Base-by-base conservation (phyloP, 2,888 invertebrate genomes). In the Perdita meconis region DNA sequence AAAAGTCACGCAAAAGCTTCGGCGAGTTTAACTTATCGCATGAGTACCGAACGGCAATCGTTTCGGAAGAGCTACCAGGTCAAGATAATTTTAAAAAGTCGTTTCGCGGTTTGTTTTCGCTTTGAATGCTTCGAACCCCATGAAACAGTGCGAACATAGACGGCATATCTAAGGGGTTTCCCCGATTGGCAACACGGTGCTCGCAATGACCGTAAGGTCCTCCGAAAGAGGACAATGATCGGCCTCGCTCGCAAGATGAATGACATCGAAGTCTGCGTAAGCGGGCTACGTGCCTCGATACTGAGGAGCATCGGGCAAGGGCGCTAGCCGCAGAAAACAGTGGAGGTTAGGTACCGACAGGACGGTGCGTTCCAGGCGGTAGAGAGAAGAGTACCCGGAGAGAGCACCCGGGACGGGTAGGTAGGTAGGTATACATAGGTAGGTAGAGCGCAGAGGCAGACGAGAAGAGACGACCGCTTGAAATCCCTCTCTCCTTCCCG, bases 391-490 rank as follows among this genome's bases (percentile, higher is more conserved):
- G 80, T 81, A 77, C 71, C 81, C 81, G 72, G 78, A 78, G 82
- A 81, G 82, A 78, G 80, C 73, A 80, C 73, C 81, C 81, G 70
- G 80, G 77, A 77, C 81, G 77, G 69, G 61, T 66, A 63, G 81
- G 74, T 77, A 66, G 73, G 78, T 77, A 78, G 78, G 64, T 81
- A 77, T 80, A 81, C 80, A 80, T 80, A 83, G 78, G 77, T 81
- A 80, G 82, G 85, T 82, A 84, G 83, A 83, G 85, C 84, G 89
- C 85, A 85, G 87, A 89, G 88, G 89, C 85, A 90, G 88, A 89
- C 88, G 86, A 89, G 89, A 89, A 89, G 89, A 88, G 89, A 88
- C 87, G 90, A 90, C 88, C 90, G 91, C 90, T 91, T 89, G 89
- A 91, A 90, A 90, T 90, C 90, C 89, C 89, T 89, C 89, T 89